Evolutionary conservation across 2,888 invertebrate genomes (phyloP), one percentile per base, ranked within the genome.

Genomic region (Tinea semifulvella): DNA sequence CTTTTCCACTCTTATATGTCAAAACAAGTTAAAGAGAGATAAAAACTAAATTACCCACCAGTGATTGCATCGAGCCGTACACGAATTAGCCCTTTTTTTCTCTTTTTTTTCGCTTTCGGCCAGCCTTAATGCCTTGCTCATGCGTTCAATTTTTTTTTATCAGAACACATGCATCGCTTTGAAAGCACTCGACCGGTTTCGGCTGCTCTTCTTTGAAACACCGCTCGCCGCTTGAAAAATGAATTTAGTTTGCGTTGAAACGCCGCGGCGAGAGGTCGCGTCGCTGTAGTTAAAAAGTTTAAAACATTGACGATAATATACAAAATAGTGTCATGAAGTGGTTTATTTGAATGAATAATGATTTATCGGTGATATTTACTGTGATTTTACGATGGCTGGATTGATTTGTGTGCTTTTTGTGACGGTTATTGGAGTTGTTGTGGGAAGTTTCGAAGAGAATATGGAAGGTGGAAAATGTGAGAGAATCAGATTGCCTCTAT

Each of bases 401-500:
- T 20, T 39, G 13, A 14, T 31, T 31, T 3, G 11, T 13, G 31
- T 31, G 64, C 63, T 40, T 20, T 40, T 31, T 7, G 7, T 40
- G 22, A 45, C 50, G 47, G 47, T 49, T 46, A 48, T 45, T 49
- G 42, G 35, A 42, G 11, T 19, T 54, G 53, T 43, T 45, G 48
- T 43, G 54, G 56, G 43, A 59, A 61, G 61, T 53, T 72, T 51
- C 73, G 77, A 76, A 54, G 75, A 79, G 50, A 68, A 77, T 55
- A 52, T 57, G 50, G 69, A 83, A 56, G 75, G 77, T 60, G 77
- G 73, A 45, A 88, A 88, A 63, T 94, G 94, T 70, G 91, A 94
- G 73, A 84, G 86, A 58, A 92, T 94, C 61, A 84, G 83, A 45
- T 88, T 92, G 47, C 88, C 91, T 36, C 83, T 91, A 70, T 94